Conservation (phyloP, 1,140 invertebrate genomes). For the Microplitis mediator region DNA sequence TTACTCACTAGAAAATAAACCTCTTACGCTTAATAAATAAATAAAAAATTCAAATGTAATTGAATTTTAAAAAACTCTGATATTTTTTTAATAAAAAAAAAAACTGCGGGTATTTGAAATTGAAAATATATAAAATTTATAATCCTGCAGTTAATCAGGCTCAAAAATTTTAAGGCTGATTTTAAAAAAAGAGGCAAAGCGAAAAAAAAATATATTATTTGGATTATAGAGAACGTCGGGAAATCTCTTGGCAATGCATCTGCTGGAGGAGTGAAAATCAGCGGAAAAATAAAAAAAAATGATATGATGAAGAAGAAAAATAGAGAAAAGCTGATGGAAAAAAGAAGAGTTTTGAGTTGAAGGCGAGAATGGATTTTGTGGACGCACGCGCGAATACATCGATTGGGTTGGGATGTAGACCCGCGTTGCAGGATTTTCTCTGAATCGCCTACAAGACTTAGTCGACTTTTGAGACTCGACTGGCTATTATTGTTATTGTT, state of each 20-base stretch:
- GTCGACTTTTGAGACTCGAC: conserved; percentile 34
- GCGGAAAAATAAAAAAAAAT: conserved; percentile 5
- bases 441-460: conserved; percentile 38
- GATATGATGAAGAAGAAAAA: not conserved
- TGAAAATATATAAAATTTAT: too few species aligned
- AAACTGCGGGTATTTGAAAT: too few species aligned
- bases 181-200: too few species aligned
- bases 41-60: too few species aligned
- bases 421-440: conserved; percentile 34
- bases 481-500: conserved; percentile 15
- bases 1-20: too few species aligned
- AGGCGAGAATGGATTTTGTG: conserved; percentile 26
- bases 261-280: not conserved
- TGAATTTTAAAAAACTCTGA: too few species aligned
- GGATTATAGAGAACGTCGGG: not conserved
- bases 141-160: too few species aligned
- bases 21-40: too few species aligned
- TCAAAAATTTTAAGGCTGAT: too few species aligned
- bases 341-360: conserved; percentile 13
- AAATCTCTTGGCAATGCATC: not conserved
- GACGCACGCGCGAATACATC: conserved; percentile 49
- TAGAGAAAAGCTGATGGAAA: not conserved
- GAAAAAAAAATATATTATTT: not conserved
- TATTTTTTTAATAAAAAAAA: too few species aligned
- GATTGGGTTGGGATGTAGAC: conserved; percentile 39